phyloP scores from a whole-genome alignment of 2,113 vertebrate species.

The Elaphurus davidianus region DNA sequence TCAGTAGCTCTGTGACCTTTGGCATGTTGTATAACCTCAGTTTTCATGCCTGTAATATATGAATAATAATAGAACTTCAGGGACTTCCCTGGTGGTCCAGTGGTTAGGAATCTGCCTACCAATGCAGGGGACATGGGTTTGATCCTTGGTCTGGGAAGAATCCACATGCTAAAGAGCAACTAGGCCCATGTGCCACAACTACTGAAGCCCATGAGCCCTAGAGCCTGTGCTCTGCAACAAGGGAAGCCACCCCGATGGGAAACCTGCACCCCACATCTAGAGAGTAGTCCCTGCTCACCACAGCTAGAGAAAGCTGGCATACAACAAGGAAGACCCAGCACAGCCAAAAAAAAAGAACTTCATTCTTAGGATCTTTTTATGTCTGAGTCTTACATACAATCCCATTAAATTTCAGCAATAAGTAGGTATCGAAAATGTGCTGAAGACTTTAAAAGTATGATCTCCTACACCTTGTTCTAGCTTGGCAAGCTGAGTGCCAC shows the following conservation, averaged over 20 bases:
- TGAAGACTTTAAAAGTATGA: not conserved
- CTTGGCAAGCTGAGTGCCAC: not conserved
- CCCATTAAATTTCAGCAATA: not conserved
- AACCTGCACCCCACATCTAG: not conserved
- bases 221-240: not conserved
- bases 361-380: not conserved
- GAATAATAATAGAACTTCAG: not conserved
- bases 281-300: accelerated
- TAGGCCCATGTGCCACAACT: not conserved
- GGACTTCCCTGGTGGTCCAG: not conserved
- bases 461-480: not conserved
- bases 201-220: not conserved
- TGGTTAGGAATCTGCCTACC: not conserved
- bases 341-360: not conserved
- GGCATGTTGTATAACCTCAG: not conserved
- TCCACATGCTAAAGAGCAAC: not conserved
- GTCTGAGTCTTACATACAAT: not conserved
- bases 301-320: not conserved
- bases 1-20: not conserved
- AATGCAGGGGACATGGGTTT: not conserved
- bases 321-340: not conserved
- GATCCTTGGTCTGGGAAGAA: not conserved
- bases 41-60: not conserved
- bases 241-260: not conserved
- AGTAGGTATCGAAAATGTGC: not conserved